Evolutionary conservation across 1,140 invertebrate genomes (phyloP), one percentile per base, ranked within the genome.

Genomic region (Antheraea pernyi): DNA sequence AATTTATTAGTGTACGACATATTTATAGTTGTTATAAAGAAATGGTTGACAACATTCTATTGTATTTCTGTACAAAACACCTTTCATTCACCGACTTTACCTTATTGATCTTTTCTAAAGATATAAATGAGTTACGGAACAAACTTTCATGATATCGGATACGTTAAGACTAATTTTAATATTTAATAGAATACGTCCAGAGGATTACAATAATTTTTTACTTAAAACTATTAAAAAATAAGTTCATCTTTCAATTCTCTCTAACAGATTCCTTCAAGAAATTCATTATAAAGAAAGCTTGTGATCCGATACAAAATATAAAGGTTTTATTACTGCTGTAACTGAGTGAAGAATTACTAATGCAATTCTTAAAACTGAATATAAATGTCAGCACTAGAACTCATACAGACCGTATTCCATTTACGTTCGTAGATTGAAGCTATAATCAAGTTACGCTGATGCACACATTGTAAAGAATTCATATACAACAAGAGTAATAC

Each of bases 401-500:
- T 53, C 9, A 53, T 11, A 13, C 16, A 53, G 46, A n/a, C 46
- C 39, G 39, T 42, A 42, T 42, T 13, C 5, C 46, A 53, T 53
- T 53, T 53, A 0, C 46, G 16, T 16, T 53, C 46, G 46, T 53
- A 53, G 46, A 53, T 53, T 53, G 61, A 62, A 13, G 62, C 69
- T 71, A 71, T 76, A 76, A 79, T 71, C 64, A 65, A 73, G 64
- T 71, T 30, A 36, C 22, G 62, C 66, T 70, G 70, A 30, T 73
- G 74, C 73, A 76, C 74, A 69, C 61, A 37, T 62, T 79, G 75
- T 78, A 65, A 79, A 77, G 75, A 79, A 75, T 76, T 74, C 71
- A 67, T 78, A 82, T 79, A 83, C 64, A 79, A 84, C 74, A 81
- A 53, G 61, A 3, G 6, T n/a, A 62, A n/a, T 37, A 81, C 72